These are phyloP conservation scores for Acanthopleura granulata DNA, from an alignment of 2,888 invertebrate species.

Conservation along the genomic window DNA sequence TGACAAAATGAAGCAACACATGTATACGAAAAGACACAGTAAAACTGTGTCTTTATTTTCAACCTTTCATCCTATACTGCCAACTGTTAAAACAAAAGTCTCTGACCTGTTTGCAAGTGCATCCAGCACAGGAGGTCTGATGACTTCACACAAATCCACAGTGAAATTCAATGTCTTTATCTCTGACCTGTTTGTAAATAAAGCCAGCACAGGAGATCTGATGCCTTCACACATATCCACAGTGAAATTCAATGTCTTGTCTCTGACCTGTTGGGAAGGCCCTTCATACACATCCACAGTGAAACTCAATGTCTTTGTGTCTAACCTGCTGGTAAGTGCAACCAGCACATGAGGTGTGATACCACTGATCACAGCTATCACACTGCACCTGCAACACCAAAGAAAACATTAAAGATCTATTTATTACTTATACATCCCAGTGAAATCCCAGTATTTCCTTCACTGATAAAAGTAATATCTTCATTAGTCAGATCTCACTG, in stretches of 20 bases:
- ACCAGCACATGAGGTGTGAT: conserved; percentile 64
- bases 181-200: background rate
- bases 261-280: conserved; percentile 47
- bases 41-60: no score
- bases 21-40: no score
- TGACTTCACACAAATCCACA: background rate
- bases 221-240: conserved; percentile 46
- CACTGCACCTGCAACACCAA: conserved; percentile 58
- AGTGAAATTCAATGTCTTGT: conserved; percentile 55
- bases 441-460: no score
- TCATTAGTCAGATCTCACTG: no score
- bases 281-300: conserved; percentile 55
- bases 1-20: no score
- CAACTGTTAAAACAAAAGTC: background rate
- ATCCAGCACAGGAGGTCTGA: conserved; percentile 24
- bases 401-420: background rate
- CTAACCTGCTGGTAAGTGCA: conserved; percentile 51
- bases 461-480: no score
- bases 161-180: background rate
- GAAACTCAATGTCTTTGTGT: conserved; percentile 52
- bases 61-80: no score
- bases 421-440: no score
- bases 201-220: no score
- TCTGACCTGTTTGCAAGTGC: no score
- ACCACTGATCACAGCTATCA: conserved; percentile 67